Base-by-base conservation (phyloP, 2,888 invertebrate species). In the Mycalesis mineus region DNA sequence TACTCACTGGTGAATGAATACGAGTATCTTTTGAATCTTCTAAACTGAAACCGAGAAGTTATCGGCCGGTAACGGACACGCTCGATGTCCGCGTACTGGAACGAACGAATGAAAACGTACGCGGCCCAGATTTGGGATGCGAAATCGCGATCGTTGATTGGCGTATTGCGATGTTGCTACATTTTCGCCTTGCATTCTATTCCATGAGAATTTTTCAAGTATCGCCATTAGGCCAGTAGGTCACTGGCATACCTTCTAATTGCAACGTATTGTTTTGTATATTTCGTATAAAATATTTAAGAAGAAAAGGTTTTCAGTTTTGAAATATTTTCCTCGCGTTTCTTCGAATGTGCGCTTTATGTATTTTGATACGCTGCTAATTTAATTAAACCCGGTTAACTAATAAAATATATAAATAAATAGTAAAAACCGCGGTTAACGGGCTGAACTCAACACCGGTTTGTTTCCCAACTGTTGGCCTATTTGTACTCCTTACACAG, bases 91-190 rank as follows among this genome's bases (percentile, higher is more conserved):
- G 67, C 70, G 73, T 76, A 80, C 77, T 72, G 69, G 74, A 77
- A 78, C 74, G 58, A 49, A 45, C 51, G 49, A 47, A 41, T 14
- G 15, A 73, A 75, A 74, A 80, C 80, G 73, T 74, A 80, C 77
- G 75, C 75, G 86, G 81, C 82, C 86, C 82, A 86, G 77, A 78
- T 87, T 84, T 80, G 75, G 80, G 83, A 80, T 80, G 81, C 84
- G 79, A 83, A 83, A 86, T 80, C 78, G 78, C 80, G 78, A 78
- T 80, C 76, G 80, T 80, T 82, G 85, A 86, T 86, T 87, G 85
- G 82, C 74, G 78, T 80, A 78, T 80, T 81, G 77, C 82, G 73
- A 77, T 65, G 82, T 86, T 87, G 83, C 85, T 82, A 85, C 84
- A 86, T 82, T 85, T 84, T 82, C 78, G 82, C 61, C 82, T 84